Evolutionary conservation across 2,888 invertebrate species (phyloP), one percentile per base, ranked within the genome.

Genomic region (Ganaspis brasiliensis): DNA sequence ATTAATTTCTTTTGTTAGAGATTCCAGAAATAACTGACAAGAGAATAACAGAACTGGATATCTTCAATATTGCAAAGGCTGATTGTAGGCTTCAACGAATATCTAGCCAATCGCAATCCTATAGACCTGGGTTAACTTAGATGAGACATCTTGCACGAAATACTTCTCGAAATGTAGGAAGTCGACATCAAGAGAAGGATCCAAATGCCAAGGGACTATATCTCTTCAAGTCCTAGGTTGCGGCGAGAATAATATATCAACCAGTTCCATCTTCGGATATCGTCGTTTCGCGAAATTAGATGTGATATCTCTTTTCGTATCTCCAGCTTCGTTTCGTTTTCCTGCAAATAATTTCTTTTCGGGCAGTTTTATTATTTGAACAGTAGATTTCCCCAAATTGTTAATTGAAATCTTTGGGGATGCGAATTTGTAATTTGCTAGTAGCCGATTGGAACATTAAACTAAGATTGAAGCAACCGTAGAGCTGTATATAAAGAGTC

Each of bases 201-300:
- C 63, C 40, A 63, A 63, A 63, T 35, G 21, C 19, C 37, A 63
- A 63, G 63, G 24, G 37, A 40, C 24, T 63, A 40, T 37, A 63
- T 63, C 37, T 63, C 40, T 57, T 57, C 16, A 12, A 52, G 63
- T 40, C 35, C 21, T 40, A 21, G 40, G 21, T 63, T 63, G 63
- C 9, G n/a, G 63, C 21, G 63, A 40, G 63, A 63, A 63, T 63
- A 63, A 63, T 63, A 63, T 63, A 63, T 40, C n/a, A 63, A 63
- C 40, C 40, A 12, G 63, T 63, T 63, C 40, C 63, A 63, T 63
- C 63, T 63, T 40, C 63, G 24, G 24, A 63, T 63, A 63, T 63
- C 63, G 63, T 40, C 63, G 63, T 63, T 63, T 63, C 63, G 21
- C 40, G 63, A 63, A 63, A 63, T 63, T 63, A 63, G 63, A 63